Base-by-base conservation (phyloP, 2,888 invertebrate genomes). In the Epinotia brunnichana region DNA sequence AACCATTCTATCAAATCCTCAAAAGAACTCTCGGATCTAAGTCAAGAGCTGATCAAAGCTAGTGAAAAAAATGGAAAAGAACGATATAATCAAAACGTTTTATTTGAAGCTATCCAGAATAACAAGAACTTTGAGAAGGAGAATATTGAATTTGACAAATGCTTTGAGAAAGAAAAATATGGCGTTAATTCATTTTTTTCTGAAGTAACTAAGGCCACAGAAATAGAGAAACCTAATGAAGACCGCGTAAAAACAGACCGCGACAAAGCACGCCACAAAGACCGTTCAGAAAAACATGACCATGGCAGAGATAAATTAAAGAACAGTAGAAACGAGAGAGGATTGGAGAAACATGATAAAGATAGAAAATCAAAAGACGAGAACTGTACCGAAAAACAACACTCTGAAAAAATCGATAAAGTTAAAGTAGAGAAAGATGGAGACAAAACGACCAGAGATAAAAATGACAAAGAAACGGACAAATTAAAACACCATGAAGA, bases 101-200 rank as follows among this genome's bases (percentile, higher is more conserved):
- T 79, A 48, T 74, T 83, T 54, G 82, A 83, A 73, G 76, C 76
- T 15, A 82, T 83, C 69, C 86, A 86, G 48, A 83, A 79, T 54
- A 83, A 79, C 57, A 83, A 83, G 19, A 87, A 87, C 78, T 75
- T 82, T 70, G 87, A 89, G 80, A 92, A 94, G 79, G 94, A 94
- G 78, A 91, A 94, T 77, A 87, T 92, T 39, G 90, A 94, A 76
- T 87, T 87, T 74, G 93, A 91, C 70, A 90, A 90, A 80, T 76
- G 82, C 64, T 76, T 83, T 56, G 91, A 91, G 53, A 92, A 90
- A 75, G 90, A 91, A 51, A 93, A 91, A 76, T 83, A 85, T 70
- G 61, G 75, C 69, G 79, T 72, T 76, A 78, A 77, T 67, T 59
- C 83, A 76, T 77, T 80, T 81, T 69, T 82, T 82, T 63, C 78